Evolutionary conservation across 1,140 invertebrate genomes (phyloP), one percentile per base, ranked within the genome.

Genomic region (Heliconius congener): DNA sequence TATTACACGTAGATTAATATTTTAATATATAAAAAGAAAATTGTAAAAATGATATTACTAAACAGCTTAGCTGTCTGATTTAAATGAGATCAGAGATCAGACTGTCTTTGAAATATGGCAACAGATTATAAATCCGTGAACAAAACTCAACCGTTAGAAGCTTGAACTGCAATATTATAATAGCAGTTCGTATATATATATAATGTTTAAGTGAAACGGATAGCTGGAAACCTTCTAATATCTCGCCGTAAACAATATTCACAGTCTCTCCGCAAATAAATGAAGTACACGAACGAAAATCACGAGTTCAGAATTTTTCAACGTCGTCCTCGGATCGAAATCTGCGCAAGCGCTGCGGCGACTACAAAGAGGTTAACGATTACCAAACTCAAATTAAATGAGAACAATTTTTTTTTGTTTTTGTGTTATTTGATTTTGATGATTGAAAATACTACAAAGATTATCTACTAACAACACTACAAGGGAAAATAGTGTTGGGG

Each of bases 261-360:
- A 84, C 85, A 80, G 85, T 84, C 82, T 82, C 84, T 80, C 80
- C 79, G 85, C 82, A 88, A 92, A 94, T 90, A 91, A 94, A 94
- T 91, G 89, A 88, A 88, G 85, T 85, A 88, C 92, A 94, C 90
- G 92, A 93, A 88, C 85, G 85, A 88, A 91, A 91, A 92, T 93
- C 92, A 94, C 92, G 91, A 92, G 87, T 82, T 86, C 80, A 86
- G 85, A 88, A 94, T 93, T 94, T 93, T 93, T 94, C 91, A 94
- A 91, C 88, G 92, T 94, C 91, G 83, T 80, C 84, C 85, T 79
- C 75, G 86, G 82, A 89, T 90, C 86, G 86, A 84, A 87, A 92
- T 90, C 84, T 82, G 84, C 82, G 79, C 87, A 66, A 76, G 80
- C 83, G 86, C 86, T 84, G 85, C 88, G 88, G 90, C 86, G 84